phyloP scores from a whole-genome alignment of 1,140 invertebrate species.

The Battus philenor region DNA sequence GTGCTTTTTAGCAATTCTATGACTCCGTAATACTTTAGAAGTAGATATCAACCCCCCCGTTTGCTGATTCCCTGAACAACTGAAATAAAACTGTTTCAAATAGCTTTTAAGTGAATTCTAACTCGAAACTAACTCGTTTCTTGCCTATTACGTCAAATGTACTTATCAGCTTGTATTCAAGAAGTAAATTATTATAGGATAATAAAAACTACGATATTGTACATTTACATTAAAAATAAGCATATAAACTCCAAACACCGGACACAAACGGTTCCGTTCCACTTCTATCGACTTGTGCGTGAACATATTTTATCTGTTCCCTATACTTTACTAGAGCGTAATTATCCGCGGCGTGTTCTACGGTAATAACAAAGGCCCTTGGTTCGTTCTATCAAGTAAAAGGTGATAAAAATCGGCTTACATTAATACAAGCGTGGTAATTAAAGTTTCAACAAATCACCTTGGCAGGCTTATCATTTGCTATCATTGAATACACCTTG shows the following conservation, averaged over 20 bases:
- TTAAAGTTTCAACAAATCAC: slow-evolving; percentile 61
- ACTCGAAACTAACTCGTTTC: no score
- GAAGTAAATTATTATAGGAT: no score
- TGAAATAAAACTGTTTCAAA: slow-evolving; percentile 15
- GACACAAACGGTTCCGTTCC: slow-evolving; percentile 38
- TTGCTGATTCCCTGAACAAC: slow-evolving; percentile 4
- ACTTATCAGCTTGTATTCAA: no score
- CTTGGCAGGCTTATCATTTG: slow-evolving; percentile 22
- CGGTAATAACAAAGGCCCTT: slow-evolving; percentile 49
- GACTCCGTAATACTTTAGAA: slow-evolving; percentile 40
- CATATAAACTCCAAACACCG: no score
- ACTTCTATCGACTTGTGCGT: slow-evolving; percentile 53
- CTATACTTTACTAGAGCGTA: slow-evolving; percentile 35
- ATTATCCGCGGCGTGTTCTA: slow-evolving; percentile 52
- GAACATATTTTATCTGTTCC: slow-evolving; percentile 65
- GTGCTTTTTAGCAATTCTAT: slow-evolving; percentile 66
- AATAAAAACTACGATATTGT: no score
- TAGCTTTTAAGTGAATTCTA: slow-evolving; percentile 1
- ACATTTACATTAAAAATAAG: no score
- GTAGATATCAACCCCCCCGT: slow-evolving; percentile 30
- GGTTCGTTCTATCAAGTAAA: slow-evolving; percentile 40
- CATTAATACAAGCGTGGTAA: slow-evolving; percentile 56
- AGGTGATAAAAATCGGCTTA: slow-evolving; percentile 48
- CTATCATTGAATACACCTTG: no score
- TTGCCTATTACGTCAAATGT: no score